Base-by-base conservation (phyloP, 2,797 vertebrate species). In the Xyrichtys novacula region DNA sequence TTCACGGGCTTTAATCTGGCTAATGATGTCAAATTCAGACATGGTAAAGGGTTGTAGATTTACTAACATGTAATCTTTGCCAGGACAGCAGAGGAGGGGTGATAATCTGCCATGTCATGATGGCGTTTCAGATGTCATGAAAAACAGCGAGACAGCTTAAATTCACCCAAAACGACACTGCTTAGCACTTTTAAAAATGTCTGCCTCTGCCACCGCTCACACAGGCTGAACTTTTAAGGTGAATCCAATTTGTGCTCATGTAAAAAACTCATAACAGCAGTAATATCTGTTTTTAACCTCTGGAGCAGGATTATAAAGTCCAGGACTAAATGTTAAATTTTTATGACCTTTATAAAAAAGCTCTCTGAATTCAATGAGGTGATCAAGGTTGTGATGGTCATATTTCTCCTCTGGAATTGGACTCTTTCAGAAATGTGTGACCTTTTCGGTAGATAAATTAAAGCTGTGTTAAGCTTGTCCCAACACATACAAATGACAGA, bases 11-110 rank as follows among this genome's bases (percentile, higher is more conserved):
- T 55, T 87, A 84, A 88, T 85, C 83, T 86, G 75, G 75, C 75
- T 88, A 91, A 88, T 86, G 71, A 88, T 88, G 84, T 83, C 85
- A 85, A 78, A 80, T 74, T 77, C 64, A 69, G 82, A 84, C 22
- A 23, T 69, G 74, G 52, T 68, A n/a, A 77, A 70, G 34, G 69
- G 65, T 46, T 70, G 36, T 54, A 53, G 57, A 65, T 62, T 25
- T 47, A 67, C 69, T 62, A 71, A 73, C 50, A 53, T 78, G 47
- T 68, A 80, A 69, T 70, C 63, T 74, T 46, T 61, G 65, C 56
- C 70, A 58, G 66, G 47, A 78, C 65, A 73, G 50, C 34, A 57
- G 55, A 59, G 43, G 55, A 59, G 43, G 59, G 74, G 71, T 44
- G 69, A 36, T 65, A 55, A 63, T 71, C 40, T 56, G 69, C 52